Evolutionary conservation across 2,888 invertebrate species (phyloP).

Genomic region (Eilema sororculum): DNA sequence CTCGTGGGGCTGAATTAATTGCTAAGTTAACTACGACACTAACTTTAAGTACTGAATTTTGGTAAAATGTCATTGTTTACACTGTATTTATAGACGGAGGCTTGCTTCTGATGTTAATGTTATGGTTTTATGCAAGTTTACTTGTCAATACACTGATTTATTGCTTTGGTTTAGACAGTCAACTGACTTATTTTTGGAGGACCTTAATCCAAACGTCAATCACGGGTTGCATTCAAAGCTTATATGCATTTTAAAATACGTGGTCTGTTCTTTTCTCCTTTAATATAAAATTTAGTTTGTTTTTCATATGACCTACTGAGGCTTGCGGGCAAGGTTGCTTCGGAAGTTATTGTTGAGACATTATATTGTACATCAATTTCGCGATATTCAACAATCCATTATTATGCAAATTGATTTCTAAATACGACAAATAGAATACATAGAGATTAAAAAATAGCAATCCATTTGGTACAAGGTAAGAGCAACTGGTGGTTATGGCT

Average conservation of each 20-base stretch:
- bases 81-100: background rate
- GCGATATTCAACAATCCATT: too few species aligned
- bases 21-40: slow-evolving; percentile 23
- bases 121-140: background rate
- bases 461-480: background rate
- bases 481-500: background rate
- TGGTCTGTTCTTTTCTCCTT: background rate
- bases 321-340: too few species aligned
- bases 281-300: too few species aligned
- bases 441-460: background rate
- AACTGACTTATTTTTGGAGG: background rate
- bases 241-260: background rate
- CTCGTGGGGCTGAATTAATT: slow-evolving; percentile 37
- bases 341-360: too few species aligned
- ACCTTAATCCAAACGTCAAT: background rate
- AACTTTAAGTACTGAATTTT: slow-evolving; percentile 8
- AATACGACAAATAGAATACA: too few species aligned
- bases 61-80: background rate
- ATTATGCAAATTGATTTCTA: background rate
- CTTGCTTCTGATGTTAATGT: background rate
- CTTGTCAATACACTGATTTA: background rate
- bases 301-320: too few species aligned
- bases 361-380: too few species aligned
- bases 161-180: background rate
- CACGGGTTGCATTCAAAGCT: background rate